Conservation (phyloP, 2,888 invertebrate genomes). For the Polietes domitor region DNA sequence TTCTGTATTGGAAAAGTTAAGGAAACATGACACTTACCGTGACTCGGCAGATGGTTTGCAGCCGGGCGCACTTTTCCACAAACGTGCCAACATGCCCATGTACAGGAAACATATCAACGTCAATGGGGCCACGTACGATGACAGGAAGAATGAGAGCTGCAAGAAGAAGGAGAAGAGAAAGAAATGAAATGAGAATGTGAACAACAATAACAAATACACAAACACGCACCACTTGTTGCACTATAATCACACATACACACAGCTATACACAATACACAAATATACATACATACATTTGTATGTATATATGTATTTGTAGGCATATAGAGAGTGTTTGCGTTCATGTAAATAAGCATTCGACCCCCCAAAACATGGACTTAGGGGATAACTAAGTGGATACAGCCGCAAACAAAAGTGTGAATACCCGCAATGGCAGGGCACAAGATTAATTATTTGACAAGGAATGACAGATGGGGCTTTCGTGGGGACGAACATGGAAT, state of each 20-base stretch:
- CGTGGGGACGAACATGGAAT: background rate
- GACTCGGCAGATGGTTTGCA: constrained; percentile 89
- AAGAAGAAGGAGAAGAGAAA: constrained; percentile 52
- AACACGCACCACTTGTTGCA: constrained; percentile 16
- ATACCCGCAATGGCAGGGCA: background rate
- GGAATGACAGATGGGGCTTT: background rate
- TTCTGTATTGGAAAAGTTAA: constrained; percentile 32
- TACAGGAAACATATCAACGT: constrained; percentile 93
- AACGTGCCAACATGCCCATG: constrained; percentile 92
- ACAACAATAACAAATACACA: background rate
- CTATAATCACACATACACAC: background rate
- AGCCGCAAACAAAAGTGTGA: background rate
- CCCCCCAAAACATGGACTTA: background rate
- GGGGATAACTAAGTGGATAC: background rate
- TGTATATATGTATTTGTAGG: too few relatives aligned
- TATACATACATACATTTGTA: background rate
- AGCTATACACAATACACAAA: background rate
- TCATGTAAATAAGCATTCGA: too few relatives aligned
- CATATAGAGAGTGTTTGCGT: background rate
- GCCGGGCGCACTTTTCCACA: constrained; percentile 92
- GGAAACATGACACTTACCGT: constrained; percentile 75
- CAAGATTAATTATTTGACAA: constrained; percentile 9
- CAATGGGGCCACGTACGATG: constrained; percentile 94
- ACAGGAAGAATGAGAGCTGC: constrained; percentile 92
- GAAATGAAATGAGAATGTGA: background rate